These are phyloP conservation scores for Eupristina koningsbergeri DNA, from an alignment of 1,140 invertebrate genomes.

Conservation along the genomic window DNA sequence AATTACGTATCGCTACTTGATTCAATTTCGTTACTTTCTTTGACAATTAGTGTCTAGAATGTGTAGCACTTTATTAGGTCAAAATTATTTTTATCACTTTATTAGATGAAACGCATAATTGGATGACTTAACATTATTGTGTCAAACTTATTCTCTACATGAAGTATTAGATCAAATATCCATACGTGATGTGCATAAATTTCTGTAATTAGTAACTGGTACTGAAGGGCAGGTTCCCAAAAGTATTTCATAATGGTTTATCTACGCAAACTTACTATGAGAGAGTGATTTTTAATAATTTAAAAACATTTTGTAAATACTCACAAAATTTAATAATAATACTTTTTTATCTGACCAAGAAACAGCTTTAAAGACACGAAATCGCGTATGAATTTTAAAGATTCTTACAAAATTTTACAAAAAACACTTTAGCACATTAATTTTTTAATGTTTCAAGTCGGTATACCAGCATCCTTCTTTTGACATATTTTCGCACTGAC, in stretches of 20 bases:
- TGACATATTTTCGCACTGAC: constrained; percentile 17
- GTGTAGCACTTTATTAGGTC: constrained; percentile 54
- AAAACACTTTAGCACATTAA: constrained; percentile 44
- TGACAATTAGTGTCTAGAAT: constrained; percentile 56
- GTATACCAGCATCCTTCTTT: constrained; percentile 40
- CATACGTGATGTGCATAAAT: background rate
- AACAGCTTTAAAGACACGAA: constrained; percentile 17
- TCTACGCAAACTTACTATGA: constrained; percentile 23
- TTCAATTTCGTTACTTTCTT: constrained; percentile 59
- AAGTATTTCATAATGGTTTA: constrained; percentile 7
- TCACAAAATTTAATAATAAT: constrained; percentile 24
- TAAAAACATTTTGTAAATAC: constrained; percentile 36
- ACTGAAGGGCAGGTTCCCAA: background rate
- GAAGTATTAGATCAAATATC: background rate
- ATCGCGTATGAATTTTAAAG: background rate
- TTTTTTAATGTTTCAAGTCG: constrained; percentile 28
- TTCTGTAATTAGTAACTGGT: background rate
- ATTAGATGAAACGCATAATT: constrained; percentile 50
- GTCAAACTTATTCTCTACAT: background rate
- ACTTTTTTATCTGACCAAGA: constrained; percentile 13
- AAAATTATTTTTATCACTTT: too few species aligned
- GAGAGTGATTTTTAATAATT: background rate
- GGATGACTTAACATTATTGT: constrained; percentile 43
- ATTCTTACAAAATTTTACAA: constrained; percentile 49
- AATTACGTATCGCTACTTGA: constrained; percentile 24